Percentiles rank a stretch among this genome's conserved stretches.
phyloP scores from a whole-genome alignment of 2,797 vertebrate genomes.

The Pogonophryne albipinna region DNA sequence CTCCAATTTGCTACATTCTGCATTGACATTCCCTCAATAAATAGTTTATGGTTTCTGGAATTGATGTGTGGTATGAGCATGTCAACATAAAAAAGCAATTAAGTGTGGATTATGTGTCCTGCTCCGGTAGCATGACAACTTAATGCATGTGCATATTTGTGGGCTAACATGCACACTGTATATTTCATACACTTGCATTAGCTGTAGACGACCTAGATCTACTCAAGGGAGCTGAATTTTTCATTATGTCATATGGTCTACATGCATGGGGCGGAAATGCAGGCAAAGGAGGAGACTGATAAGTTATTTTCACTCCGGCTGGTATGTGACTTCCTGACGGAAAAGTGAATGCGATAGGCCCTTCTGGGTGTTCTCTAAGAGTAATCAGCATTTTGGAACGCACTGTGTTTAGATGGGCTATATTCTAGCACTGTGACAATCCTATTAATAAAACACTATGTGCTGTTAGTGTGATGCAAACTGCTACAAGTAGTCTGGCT shows the following conservation, averaged over 20 bases:
- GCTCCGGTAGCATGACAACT: not conserved
- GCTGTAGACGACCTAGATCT: constrained; percentile 62
- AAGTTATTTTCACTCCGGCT: constrained; percentile 47
- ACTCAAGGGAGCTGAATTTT: constrained; percentile 61
- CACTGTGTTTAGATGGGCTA: constrained; percentile 72
- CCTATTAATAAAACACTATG: constrained; percentile 82
- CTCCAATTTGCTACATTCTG: constrained; percentile 28
- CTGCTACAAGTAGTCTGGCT: constrained; percentile 82
- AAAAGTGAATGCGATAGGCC: constrained; percentile 65
- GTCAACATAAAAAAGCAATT: constrained; percentile 17
- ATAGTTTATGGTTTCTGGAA: constrained; percentile 24
- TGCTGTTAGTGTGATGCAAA: constrained; percentile 81
- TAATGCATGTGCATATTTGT: constrained; percentile 19
- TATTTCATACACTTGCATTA: constrained; percentile 18
- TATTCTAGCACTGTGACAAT: constrained; percentile 78
- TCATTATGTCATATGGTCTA: constrained; percentile 66
- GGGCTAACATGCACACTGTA: constrained; percentile 1
- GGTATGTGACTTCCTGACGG: constrained; percentile 44
- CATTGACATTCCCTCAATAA: constrained; percentile 18
- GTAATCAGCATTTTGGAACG: constrained; percentile 74
- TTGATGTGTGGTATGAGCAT: constrained; percentile 11
- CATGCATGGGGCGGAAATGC: constrained; percentile 11
- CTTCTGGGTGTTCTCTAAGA: constrained; percentile 53
- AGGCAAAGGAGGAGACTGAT: constrained; percentile 62
- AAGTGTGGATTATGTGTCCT: constrained; percentile 2